Evolutionary conservation across 1,140 invertebrate species (phyloP), one percentile per base, ranked within the genome.

Genomic region (Teleopsis dalmanni): DNA sequence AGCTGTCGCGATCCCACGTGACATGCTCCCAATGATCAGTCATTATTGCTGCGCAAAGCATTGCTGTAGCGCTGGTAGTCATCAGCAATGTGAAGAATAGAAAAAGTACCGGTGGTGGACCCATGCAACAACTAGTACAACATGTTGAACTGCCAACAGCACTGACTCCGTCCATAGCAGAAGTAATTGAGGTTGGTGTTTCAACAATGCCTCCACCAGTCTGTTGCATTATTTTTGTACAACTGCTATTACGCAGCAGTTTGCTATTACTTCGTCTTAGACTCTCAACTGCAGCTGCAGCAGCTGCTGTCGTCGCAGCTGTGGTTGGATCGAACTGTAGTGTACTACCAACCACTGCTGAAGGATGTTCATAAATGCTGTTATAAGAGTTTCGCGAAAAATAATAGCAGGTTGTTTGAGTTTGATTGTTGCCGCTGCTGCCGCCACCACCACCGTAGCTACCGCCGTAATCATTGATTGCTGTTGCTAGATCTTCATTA

Each of bases 11-110:
- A 63, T 88, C 80, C 85, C 87, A 90, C 25, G 74, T 76, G 26
- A 91, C 80, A 58, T 85, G 79, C 65, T 91, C 88, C 88, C 87
- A 91, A 61, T 89, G 84, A 58, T 89, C 85, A 19, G 87, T 88
- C 81, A 89, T 85, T 54, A 90, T 86, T 27, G 87, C 84, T 3
- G 79, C 79, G 55, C 84, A 87, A 14, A 91, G 70, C 77, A 89
- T 81, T 7, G 79, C 81, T n/a, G 85, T 87, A 3, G 84, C 81
- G 47, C 76, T 74, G 3, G 74, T 74, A 9, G 81, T 82, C 53
- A 81, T 65, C 9, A 71, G 51, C 18, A 71, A 54, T 5, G 68
- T 71, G 13, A 70, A 54, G 14, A 71, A 70, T 1, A 71, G 55
- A 27, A 71, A 71, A 14, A 71, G 43, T 36, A 71, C 58, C 5